Base-by-base conservation (phyloP, 2,888 invertebrate species). In the Merodon equestris region DNA sequence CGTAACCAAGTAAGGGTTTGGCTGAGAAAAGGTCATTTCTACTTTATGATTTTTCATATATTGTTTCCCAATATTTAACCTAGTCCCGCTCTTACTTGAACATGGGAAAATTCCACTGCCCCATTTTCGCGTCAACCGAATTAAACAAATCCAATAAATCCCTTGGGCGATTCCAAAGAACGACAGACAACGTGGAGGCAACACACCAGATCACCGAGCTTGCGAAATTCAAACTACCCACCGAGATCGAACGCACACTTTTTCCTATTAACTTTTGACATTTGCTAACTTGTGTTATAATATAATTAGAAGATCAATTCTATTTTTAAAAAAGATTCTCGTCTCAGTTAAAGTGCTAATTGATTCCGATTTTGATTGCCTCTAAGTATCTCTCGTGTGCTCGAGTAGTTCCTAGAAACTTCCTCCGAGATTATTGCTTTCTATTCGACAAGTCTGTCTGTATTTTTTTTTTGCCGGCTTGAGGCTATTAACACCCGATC, bases 271-370 rank as follows among this genome's bases (percentile, higher is more conserved):
- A 48, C 53, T 58, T 51, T 45, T 60, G 13, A 54, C 44, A 40
- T 58, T 73, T 77, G 56, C 53, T 56, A 72, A 61, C 47, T 42
- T 54, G 58, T 68, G 45, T 61, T 72, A 67, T 58, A 67, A 53
- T 67, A 44, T 60, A 67, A 67, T 73, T 71, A 66, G 76, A 38
- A 76, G 60, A 71, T 56, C 48, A 56, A 51, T 57, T 77, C 77
- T 77, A 77, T 77, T 77, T 67, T 73, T 77, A 54, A 73, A 61
- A 34, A n/a, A n/a, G n/a, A 63, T 56, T 63, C 71, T 61, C 56
- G 27, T 48, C 57, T 63, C 47, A 27, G 77, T 68, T 73, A 72
- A 73, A 67, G 73, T 58, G 77, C 9, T 73, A 77, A 77, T 73
- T 68, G 66, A 58, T 15, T 77, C 67, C 67, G 67, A 58, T 77